Evolutionary conservation across 2,888 invertebrate species (phyloP).

Genomic region (Lottia gigantea): DNA sequence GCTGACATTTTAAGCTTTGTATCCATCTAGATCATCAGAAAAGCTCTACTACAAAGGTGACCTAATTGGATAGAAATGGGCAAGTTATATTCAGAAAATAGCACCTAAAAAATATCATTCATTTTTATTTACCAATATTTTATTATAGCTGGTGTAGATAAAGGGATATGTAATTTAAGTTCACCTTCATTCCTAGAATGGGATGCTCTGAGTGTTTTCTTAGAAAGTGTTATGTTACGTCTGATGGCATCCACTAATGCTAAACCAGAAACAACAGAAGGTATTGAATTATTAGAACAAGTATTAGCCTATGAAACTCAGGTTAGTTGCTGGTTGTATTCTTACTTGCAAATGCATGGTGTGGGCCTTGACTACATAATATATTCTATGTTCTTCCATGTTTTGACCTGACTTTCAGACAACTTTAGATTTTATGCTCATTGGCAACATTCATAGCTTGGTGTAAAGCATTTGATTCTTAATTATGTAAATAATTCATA

Average conservation of each 20-base stretch:
- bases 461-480: too few species aligned
- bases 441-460: too few species aligned
- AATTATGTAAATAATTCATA: too few species aligned
- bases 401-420: too few species aligned
- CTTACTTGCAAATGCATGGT: neutral
- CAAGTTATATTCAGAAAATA: too few species aligned
- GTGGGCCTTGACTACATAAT: neutral
- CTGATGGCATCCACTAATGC: conserved; percentile 74
- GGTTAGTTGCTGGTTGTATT: conserved; percentile 41
- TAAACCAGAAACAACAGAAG: conserved; percentile 78
- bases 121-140: neutral
- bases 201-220: conserved; percentile 67
- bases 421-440: too few species aligned
- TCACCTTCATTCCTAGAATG: conserved; percentile 74
- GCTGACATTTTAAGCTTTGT: too few species aligned
- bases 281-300: conserved; percentile 81
- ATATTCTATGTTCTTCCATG: too few species aligned
- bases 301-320: conserved; percentile 81
- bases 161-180: conserved; percentile 69
- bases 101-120: too few species aligned
- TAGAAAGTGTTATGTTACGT: conserved; percentile 86
- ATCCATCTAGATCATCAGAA: too few species aligned
- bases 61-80: too few species aligned
- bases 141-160: conserved; percentile 63
- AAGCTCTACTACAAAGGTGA: too few species aligned